phyloP scores from a whole-genome alignment of 2,113 vertebrate genomes.

The Gnathonemus longibarbis region DNA sequence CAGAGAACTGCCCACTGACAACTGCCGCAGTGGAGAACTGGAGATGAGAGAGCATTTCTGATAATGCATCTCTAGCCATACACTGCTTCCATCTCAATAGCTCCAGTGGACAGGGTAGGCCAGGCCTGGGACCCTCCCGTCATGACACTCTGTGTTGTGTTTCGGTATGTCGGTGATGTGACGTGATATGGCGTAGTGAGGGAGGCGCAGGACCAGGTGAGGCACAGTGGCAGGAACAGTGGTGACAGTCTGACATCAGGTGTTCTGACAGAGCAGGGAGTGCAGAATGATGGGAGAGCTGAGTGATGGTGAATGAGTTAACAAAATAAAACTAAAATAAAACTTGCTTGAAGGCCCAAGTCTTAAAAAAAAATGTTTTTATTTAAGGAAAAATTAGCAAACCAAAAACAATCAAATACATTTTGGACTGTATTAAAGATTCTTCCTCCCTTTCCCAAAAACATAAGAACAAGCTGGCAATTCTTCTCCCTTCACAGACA shows the following conservation, averaged over 20 bases:
- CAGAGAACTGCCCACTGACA: no score
- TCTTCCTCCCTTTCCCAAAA: not conserved
- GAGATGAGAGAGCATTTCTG: no score
- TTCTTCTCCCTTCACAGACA: not conserved
- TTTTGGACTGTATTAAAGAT: not conserved
- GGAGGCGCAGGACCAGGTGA: not conserved
- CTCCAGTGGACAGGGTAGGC: no score
- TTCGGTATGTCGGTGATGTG: not conserved
- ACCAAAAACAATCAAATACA: not conserved
- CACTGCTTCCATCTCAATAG: no score
- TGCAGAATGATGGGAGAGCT: not conserved
- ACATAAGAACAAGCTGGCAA: not conserved
- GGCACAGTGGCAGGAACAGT: no score
- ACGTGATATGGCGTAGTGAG: not conserved
- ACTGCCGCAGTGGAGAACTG: no score
- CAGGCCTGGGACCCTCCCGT: not conserved
- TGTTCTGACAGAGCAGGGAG: no score
- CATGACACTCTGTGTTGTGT: not conserved
- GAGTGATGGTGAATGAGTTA: not conserved
- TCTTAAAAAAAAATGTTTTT: not conserved
- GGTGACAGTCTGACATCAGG: no score
- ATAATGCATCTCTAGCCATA: no score
- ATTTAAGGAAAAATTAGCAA: not conserved
- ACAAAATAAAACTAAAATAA: not conserved
- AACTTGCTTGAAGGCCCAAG: not conserved